Percentiles rank a stretch among this genome's conserved stretches.
These are phyloP conservation scores for Synchiropus splendidus DNA, from an alignment of 2,113 vertebrate genomes.

Conservation along the genomic window DNA sequence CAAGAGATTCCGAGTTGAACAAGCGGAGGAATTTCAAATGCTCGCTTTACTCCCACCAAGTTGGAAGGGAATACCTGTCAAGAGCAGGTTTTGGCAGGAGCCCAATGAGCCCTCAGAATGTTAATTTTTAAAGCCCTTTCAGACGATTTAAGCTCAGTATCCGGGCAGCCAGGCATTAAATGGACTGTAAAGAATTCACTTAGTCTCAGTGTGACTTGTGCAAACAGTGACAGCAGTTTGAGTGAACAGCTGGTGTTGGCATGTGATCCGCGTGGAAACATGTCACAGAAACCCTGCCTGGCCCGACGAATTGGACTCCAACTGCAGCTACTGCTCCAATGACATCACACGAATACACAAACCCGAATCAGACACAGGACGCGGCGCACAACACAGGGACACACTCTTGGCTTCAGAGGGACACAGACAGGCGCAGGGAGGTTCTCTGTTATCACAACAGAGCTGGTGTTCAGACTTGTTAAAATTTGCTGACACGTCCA, in stretches of 20 bases:
- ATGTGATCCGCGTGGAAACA: slow-evolving; percentile 32
- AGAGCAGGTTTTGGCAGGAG: slow-evolving; percentile 15
- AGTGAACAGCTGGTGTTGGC: slow-evolving; percentile 49
- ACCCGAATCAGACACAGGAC: background rate
- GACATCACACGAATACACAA: slow-evolving; percentile 12
- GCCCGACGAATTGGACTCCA: slow-evolving; percentile 23
- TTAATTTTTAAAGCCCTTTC: slow-evolving; percentile 32
- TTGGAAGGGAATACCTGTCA: slow-evolving; percentile 4
- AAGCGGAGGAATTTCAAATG: too few relatives aligned
- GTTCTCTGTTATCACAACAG: slow-evolving; percentile 8
- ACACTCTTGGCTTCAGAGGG: background rate
- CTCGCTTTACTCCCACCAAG: background rate
- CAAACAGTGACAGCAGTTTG: slow-evolving; percentile 29
- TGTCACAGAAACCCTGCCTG: slow-evolving; percentile 27
- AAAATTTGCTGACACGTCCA: slow-evolving; percentile 34
- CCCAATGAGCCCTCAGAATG: slow-evolving; percentile 37
- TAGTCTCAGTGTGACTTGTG: slow-evolving; percentile 38
- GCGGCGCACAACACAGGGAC: background rate
- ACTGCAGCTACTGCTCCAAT: slow-evolving; percentile 8
- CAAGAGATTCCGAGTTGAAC: too few relatives aligned
- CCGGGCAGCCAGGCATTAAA: slow-evolving; percentile 27
- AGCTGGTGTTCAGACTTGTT: slow-evolving; percentile 20
- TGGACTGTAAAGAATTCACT: slow-evolving; percentile 40
- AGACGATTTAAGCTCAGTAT: slow-evolving; percentile 25
- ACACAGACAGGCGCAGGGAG: slow-evolving; percentile 9